These are phyloP conservation scores for Tringa solitaria DNA, from an alignment of 2,113 vertebrate genomes.

Conservation along the genomic window DNA sequence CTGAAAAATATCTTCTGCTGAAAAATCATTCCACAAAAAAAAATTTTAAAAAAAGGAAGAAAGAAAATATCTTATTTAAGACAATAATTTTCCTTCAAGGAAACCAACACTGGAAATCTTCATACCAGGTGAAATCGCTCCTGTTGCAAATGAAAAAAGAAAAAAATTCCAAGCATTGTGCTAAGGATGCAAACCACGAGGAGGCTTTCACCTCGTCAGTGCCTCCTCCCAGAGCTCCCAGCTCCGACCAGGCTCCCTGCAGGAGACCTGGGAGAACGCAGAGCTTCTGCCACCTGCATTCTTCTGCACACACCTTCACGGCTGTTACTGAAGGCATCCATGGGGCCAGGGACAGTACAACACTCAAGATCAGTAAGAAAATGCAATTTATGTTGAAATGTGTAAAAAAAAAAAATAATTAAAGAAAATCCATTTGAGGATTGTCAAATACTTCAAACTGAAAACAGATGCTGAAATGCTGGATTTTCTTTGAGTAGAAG, in stretches of 20 bases:
- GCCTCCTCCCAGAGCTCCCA: not conserved
- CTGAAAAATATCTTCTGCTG: not conserved
- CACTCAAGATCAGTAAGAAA: not conserved
- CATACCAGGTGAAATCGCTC: not conserved
- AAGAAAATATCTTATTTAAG: not conserved
- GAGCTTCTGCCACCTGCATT: fast-evolving
- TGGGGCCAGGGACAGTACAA: fast-evolving
- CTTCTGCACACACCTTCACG: fast-evolving
- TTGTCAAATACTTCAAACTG: not conserved
- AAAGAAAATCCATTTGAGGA: not conserved
- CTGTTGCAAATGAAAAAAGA: too few species aligned
- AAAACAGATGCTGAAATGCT: not conserved
- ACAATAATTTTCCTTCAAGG: not conserved
- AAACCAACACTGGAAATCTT: not conserved
- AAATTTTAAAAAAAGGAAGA: too few species aligned
- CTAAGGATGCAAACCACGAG: not conserved
- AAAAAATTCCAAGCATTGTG: not conserved
- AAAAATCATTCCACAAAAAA: not conserved
- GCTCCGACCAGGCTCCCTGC: not conserved
- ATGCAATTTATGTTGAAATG: not conserved
- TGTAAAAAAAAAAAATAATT: not conserved
- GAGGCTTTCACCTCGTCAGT: not conserved
- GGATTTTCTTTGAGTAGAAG: too few species aligned
- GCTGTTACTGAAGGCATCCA: fast-evolving
- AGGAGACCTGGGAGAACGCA: not conserved